Base-by-base conservation (phyloP, 1,140 invertebrate species). In the Drosophila bocqueti region DNA sequence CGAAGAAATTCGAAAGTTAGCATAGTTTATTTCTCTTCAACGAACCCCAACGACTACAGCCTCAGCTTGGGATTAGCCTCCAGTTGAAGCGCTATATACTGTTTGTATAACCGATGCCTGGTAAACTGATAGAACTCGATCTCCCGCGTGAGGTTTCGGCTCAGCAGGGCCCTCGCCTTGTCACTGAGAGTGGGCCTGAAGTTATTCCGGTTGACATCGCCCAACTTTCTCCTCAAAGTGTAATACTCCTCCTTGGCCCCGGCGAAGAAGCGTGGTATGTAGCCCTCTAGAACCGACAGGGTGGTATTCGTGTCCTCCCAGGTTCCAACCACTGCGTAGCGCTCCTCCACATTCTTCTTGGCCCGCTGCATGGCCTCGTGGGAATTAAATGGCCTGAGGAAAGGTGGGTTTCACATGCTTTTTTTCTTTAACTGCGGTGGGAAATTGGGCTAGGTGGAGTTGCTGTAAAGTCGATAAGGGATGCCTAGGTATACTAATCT, bases 71-170 rank as follows among this genome's bases (percentile, higher is more conserved):
- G 75, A 82, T 74, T 58, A 62, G 5, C 15, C 8, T 89, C 76
- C 73, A 83, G 64, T 47, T 89, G 68, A 2, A 97, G 91, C 0
- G 97, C 97, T 60, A 96, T 93, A 69, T 96, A 94, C 91, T 98
- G 97, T 85, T 95, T 95, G 83, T 98, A 95, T 8, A 98, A 93
- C 77, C 97, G 94, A 92, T 98, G 97, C 81, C 95, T 95, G 86
- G 97, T 97, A 92, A 98, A 98, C 83, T 98, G 96, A 93, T 98
- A 98, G 90, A 98, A 97, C 92, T 98, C 97, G 26, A 98, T 97
- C 93, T 98, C 97, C 49, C 96, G 94, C 0, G 97, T 98, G 90
- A 98, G 96, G 92, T 98, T 98, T 55, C 94, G 94, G 64, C 96
- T 94, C 0, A 98, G 96, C 13, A 98, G 94, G 2, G 96, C 95